Base-by-base conservation (phyloP, 2,113 vertebrate genomes). In the Callipepla californica region DNA sequence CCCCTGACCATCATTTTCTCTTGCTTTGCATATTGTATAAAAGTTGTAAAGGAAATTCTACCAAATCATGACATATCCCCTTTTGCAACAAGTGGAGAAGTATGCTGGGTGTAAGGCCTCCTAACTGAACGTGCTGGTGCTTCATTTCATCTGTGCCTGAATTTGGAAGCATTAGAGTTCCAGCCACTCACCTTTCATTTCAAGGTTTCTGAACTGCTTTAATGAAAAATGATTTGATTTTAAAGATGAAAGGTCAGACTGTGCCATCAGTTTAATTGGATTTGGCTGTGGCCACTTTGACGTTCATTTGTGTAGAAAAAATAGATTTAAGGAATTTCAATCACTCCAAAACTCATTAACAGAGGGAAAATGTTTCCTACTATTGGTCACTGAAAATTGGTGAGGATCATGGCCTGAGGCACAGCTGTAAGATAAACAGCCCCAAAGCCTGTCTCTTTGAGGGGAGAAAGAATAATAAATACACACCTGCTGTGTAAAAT, bases 291-390 rank as follows among this genome's bases (percentile, higher is more conserved):
- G 13, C 34, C 32, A 67, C 21, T 92, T 89, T 48, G 92, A 57
- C 13, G 25, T 93, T 77, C 38, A 66, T 77, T 68, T 91, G 22
- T 66, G 82, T 13, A 79, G 28, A 42, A 89, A 92, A 93, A 15
- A 30, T 11, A 79, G 17, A 79, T 81, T 76, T 76, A 59, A 15
- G 21, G 23, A 17, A 57, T 82, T 89, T 80, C 65, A 78, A 53
- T 78, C 10, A 55, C 32, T 74, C 42, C 85, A 67, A 83, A 92
- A 34, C 19, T 70, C 23, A 30, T 51, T 47, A 89, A 80, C 15
- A 63, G 28, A 59, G 7, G 16, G 11, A 1, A 44, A 82, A 82
- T 50, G 1, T 4, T 38, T 95, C 53, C 13, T 78, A 48, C 16
- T 67, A 1, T 7, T 74, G 67, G 32, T 82, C 55, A 67, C 47